A percentile compares a stretch with the other conserved stretches of the same genome.
phyloP scores from a whole-genome alignment of 2,888 invertebrate species.

The Lacanobia oleracea region DNA sequence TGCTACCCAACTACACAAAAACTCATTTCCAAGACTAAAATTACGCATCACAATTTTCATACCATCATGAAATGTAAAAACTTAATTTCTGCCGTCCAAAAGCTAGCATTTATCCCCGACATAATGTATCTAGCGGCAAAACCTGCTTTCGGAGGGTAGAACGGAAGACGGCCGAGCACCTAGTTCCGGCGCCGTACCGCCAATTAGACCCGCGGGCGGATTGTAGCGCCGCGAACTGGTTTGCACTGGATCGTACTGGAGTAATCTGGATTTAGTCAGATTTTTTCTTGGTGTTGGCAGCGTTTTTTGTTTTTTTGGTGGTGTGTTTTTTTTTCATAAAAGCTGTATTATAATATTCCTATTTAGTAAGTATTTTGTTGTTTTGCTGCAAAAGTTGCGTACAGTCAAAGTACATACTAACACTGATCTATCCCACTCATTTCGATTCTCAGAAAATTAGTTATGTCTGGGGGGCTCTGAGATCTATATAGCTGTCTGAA shows the following conservation, averaged over 20 bases:
- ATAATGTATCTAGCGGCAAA: conserved; percentile 51
- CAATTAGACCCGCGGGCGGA: conserved; percentile 61
- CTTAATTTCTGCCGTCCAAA: conserved; percentile 29
- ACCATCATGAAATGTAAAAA: conserved; percentile 22
- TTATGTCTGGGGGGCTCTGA: no score
- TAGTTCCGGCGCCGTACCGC: conserved; percentile 62
- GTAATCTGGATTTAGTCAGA: conserved; percentile 43
- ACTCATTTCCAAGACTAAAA: background rate
- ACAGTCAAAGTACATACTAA: no score
- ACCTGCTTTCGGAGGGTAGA: conserved; percentile 48
- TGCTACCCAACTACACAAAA: conserved; percentile 1
- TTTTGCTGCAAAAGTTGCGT: no score
- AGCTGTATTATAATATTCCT: no score
- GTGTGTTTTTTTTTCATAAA: background rate
- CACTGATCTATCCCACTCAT: no score
- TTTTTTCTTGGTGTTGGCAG: conserved; percentile 14
- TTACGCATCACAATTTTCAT: background rate
- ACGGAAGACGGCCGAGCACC: conserved; percentile 58
- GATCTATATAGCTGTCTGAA: no score
- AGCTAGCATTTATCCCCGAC: conserved; percentile 40
- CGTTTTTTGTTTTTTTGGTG: background rate
- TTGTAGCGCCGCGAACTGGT: conserved; percentile 47
- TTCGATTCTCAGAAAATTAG: no score
- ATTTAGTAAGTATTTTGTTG: no score
- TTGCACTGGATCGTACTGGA: conserved; percentile 25